A percentile compares a stretch with the other conserved stretches of the same genome.
These are phyloP conservation scores for Elaphurus davidianus DNA, from an alignment of 2,113 vertebrate species.

Conservation along the genomic window DNA sequence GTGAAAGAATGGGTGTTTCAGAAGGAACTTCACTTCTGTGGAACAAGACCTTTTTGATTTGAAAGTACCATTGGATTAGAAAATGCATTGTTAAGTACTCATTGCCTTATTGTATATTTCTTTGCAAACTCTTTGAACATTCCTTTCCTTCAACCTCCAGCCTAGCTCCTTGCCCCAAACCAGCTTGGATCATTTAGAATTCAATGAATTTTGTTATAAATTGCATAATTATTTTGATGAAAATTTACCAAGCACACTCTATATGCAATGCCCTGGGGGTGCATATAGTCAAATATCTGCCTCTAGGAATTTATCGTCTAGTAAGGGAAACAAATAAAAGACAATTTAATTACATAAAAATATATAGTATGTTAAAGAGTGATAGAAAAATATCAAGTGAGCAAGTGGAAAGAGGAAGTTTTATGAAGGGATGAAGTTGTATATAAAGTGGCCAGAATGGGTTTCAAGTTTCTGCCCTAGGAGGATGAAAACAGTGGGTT, in stretches of 20 bases:
- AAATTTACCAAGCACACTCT: background rate
- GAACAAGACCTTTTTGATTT: background rate
- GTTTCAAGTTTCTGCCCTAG: background rate
- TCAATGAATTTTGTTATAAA: background rate
- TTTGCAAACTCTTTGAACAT: background rate
- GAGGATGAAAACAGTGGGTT: background rate
- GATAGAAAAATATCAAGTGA: background rate
- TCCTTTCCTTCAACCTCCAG: background rate
- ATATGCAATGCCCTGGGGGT: rapidly evolving
- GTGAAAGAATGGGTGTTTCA: background rate
- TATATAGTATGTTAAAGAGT: background rate
- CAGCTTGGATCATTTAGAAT: background rate
- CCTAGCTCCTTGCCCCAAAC: background rate
- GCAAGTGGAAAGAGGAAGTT: background rate
- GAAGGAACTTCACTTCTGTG: background rate
- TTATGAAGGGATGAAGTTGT: background rate
- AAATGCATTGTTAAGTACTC: background rate
- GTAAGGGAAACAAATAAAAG: background rate
- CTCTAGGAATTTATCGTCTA: background rate
- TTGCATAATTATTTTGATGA: background rate
- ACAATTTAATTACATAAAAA: background rate
- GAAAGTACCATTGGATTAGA: background rate
- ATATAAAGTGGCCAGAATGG: background rate
- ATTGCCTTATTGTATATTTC: background rate
- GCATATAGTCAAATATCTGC: background rate